Conservation (phyloP, 2,113 vertebrate genomes). For the Nothobranchius kuhntae region DNA sequence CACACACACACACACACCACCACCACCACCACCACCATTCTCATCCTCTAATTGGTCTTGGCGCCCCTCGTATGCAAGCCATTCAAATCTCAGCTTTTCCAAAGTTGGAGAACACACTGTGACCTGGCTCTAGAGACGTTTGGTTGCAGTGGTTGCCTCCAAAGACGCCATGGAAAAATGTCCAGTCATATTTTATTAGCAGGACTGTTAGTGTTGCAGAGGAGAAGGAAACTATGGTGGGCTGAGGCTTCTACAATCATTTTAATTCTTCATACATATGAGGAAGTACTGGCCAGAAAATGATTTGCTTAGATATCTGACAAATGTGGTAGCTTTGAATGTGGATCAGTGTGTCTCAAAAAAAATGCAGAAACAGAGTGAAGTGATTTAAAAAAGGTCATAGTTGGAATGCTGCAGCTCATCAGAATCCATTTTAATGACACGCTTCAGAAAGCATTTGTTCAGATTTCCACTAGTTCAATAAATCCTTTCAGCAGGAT, state of each 20-base stretch:
- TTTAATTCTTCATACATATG: constrained; percentile 40
- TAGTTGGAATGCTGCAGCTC: not conserved
- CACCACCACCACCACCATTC: not conserved
- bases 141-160: constrained; percentile 52
- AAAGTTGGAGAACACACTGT: constrained; percentile 35
- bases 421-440: not conserved
- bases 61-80: constrained; percentile 44
- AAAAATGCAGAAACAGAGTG: not conserved
- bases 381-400: not conserved
- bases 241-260: constrained; percentile 30
- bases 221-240: constrained; percentile 46
- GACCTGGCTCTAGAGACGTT: constrained; percentile 50
- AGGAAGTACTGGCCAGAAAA: constrained; percentile 4
- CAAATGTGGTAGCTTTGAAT: constrained; percentile 5
- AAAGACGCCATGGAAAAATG: constrained; percentile 59
- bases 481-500: constrained; percentile 19
- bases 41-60: constrained; percentile 42
- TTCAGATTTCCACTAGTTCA: constrained; percentile 24
- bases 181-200: constrained; percentile 43
- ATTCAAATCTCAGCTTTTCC: constrained; percentile 59
- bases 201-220: constrained; percentile 41
- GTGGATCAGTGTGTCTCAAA: constrained; percentile 8
- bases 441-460: constrained; percentile 10
- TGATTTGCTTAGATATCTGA: constrained; percentile 33
- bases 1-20: no score